Evolutionary conservation across 2,888 invertebrate genomes (phyloP).

Genomic region (Chirona hameri): DNA sequence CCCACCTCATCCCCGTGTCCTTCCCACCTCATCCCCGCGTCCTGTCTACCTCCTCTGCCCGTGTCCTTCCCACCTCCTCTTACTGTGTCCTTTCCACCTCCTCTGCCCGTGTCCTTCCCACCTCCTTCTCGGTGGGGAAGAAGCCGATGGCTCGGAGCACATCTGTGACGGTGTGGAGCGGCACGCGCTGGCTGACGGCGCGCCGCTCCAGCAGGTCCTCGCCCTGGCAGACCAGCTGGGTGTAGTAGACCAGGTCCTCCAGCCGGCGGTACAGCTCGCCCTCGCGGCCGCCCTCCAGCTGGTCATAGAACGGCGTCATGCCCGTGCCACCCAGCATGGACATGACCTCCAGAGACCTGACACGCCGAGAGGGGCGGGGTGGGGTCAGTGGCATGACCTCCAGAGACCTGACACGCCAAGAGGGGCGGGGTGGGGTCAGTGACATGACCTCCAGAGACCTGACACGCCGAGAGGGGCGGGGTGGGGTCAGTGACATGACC

Average conservation of each 20-base stretch:
- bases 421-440: neutral
- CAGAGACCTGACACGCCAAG: neutral
- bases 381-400: constrained; percentile 43
- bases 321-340: constrained; percentile 55
- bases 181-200: constrained; percentile 58
- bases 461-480: neutral
- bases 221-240: constrained; percentile 68
- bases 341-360: constrained; percentile 40
- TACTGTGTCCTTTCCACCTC: no score
- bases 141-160: constrained; percentile 70
- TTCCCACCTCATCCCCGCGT: constrained; percentile 55
- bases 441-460: constrained; percentile 43
- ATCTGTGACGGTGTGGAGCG: constrained; percentile 64
- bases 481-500: constrained; percentile 42
- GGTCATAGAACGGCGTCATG: constrained; percentile 64
- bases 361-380: neutral
- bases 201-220: constrained; percentile 62
- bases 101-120: constrained; percentile 43
- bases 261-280: constrained; percentile 69
- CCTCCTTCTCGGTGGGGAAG: constrained; percentile 71
- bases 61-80: constrained; percentile 55
- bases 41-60: neutral
- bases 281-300: constrained; percentile 65
- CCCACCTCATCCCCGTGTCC: no score
- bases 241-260: constrained; percentile 70